Evolutionary conservation across 2,797 vertebrate genomes (phyloP), one percentile per base, ranked within the genome.

Genomic region (Xenopus petersii): DNA sequence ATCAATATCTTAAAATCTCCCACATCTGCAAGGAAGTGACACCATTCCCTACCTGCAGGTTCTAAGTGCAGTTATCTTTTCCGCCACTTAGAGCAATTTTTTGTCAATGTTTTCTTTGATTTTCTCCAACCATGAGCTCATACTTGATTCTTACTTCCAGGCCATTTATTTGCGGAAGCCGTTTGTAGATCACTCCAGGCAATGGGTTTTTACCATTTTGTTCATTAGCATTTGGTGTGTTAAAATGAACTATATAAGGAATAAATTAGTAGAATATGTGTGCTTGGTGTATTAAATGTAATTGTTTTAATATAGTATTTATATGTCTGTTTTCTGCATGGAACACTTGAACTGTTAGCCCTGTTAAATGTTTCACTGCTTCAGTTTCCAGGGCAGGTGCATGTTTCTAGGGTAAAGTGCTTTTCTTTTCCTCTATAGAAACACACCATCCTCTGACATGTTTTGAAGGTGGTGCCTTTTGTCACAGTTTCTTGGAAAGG

Each of bases 31-130:
- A 69, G 71, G 71, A 74, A 70, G 76, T 70, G 66, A 74, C 71
- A 79, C 55, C 64, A 74, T 74, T 66, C 71, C 67, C 66, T 65
- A 71, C 71, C 71, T 54, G 67, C 54, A 60, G 76, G 55, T 60
- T 74, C 46, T 24, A 74, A 70, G 67, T 64, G 67, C 62, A 74
- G 66, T 79, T 74, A 79, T 79, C 76, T 70, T 79, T 79, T 78
- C 65, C 75, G 75, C 70, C 75, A 78, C 71, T 78, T 78, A 78
- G 21, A 63, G 71, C 60, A 65, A 76, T 70, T 71, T 67, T 47
- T 54, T 76, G 63, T 71, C 67, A 71, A 74, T 42, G 30, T n/a
- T 47, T 68, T 73, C 65, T 73, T 47, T 65, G 61, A 78, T 69
- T 78, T 68, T 79, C 61, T 60, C 24, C 17, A 70, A 36, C 65